Evolutionary conservation across 1,140 invertebrate genomes (phyloP), one percentile per base, ranked within the genome.

Genomic region (Drosophila repletoides): DNA sequence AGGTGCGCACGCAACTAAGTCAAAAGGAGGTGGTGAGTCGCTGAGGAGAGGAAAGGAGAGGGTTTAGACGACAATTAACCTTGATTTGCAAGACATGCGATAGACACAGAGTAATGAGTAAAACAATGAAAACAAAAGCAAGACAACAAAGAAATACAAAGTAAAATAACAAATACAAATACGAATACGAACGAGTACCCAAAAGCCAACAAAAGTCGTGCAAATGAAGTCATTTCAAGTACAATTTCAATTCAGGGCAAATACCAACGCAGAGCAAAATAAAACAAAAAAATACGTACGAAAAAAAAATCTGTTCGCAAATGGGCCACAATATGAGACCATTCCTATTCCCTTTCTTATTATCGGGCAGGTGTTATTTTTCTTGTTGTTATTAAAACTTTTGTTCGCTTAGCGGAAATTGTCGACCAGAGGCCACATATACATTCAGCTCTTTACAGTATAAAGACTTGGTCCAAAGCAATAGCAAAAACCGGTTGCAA

Each of bases 141-240:
- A 73, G 22, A 15, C 34, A 43, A 17, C 14, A 38, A 26, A 17
- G 14, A 49, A 21, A 41, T 6, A 5, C 17, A 41, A 41, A 46
- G 26, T 6, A 26, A 60, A 36, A 6, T 22, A 6, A 36, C 26
- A 29, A 41, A 22, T 19, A 17, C 12, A 21, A 34, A n/a, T n/a
- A n/a, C 15, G 6, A 31, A 24, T 2, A 6, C n/a, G 33, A 10
- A 60, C 51, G 45, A 46, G 59, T 58, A 53, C 12, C 22, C 14
- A 26, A 24, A 29, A 21, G 34, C 15, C 29, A 36, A 31, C 46
- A 15, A 58, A 64, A 83, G 69, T 77, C 69, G 79, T 84, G 73
- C 79, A 70, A 80, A 73, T 77, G 79, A 83, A 77, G 77, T 83
- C 79, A 83, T 83, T 83, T 77, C 72, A 46, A 81, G 76, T 72